Conservation (phyloP, 1,140 invertebrate species). For the Diorhabda carinulata region DNA sequence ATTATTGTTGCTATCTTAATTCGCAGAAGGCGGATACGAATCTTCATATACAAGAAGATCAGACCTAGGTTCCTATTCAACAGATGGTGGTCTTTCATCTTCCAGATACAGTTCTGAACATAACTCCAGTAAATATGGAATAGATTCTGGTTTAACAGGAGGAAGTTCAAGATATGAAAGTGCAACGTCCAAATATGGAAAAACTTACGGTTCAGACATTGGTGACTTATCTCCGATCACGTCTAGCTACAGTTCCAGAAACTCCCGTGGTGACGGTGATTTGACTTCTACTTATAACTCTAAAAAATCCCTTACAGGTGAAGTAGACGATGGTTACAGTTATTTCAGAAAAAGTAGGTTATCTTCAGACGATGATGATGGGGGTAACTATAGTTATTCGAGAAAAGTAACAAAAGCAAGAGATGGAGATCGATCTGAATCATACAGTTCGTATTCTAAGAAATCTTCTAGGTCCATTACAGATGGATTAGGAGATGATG, state of each 20-base stretch:
- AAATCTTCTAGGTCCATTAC: constrained; percentile 24
- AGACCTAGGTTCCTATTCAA: constrained; percentile 30
- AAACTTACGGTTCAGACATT: constrained; percentile 18
- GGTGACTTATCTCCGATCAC: constrained; percentile 22
- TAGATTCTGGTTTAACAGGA: constrained; percentile 23
- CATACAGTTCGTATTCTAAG: constrained; percentile 26
- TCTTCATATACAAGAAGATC: constrained; percentile 39
- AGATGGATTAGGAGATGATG: constrained; percentile 25
- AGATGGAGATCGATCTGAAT: constrained; percentile 22
- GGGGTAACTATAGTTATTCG: constrained; percentile 31
- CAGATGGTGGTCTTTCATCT: constrained; percentile 30
- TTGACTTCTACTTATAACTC: constrained; percentile 1
- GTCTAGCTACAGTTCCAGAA: constrained; percentile 21
- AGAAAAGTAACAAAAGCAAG: constrained; percentile 27
- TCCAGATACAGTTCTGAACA: constrained; percentile 30
- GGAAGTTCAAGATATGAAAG: constrained; percentile 35
- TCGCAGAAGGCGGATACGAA: constrained; percentile 40
- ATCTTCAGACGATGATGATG: constrained; percentile 23
- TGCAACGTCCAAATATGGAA: constrained; percentile 33
- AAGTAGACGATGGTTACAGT: constrained; percentile 29
- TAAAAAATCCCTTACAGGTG: constrained; percentile 13
- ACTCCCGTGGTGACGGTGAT: constrained; percentile 26
- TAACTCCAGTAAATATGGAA: constrained; percentile 25
- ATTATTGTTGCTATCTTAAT: constrained; percentile 17
- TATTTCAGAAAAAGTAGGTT: constrained; percentile 28